Conservation (phyloP, 2,797 vertebrate species). For the Epinephelus malabaricus region DNA sequence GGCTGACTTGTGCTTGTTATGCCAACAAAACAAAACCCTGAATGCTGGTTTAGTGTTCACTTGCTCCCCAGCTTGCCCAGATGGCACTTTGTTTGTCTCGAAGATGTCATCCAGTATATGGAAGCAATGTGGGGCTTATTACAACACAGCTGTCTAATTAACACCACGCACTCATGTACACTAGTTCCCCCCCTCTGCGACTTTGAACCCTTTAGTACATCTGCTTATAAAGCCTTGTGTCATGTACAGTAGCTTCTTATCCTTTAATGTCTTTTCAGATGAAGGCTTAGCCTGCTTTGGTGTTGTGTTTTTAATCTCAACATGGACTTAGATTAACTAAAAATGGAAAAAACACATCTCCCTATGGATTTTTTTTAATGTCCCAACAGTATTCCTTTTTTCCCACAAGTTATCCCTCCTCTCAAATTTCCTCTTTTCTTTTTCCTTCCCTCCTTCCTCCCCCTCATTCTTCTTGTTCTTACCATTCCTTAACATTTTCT, state of each 20-base stretch:
- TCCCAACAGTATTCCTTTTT: not conserved
- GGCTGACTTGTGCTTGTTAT: not conserved
- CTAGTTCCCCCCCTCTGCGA: constrained; percentile 6
- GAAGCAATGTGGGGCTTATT: constrained; percentile 21
- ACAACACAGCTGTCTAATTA: constrained; percentile 59
- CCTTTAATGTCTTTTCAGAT: constrained; percentile 20
- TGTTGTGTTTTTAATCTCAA: constrained; percentile 35
- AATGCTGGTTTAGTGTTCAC: not conserved
- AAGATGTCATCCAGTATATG: constrained; percentile 11
- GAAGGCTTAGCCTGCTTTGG: constrained; percentile 23
- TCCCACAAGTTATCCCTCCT: not conserved
- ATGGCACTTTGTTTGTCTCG: constrained; percentile 76
- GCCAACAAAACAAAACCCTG: not conserved
- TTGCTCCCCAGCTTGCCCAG: constrained; percentile 46
- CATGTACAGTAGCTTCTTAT: constrained; percentile 26
- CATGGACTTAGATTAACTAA: constrained; percentile 17
- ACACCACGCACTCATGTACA: constrained; percentile 38
- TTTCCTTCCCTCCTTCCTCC: not conserved
- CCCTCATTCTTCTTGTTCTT: not conserved
- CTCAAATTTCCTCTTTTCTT: not conserved
- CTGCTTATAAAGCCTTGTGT: constrained; percentile 32
- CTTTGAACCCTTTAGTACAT: constrained; percentile 34
- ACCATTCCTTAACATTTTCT: not conserved
- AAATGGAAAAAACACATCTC: constrained; percentile 1
- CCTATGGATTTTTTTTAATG: not conserved